Base-by-base conservation (phyloP, 2,797 vertebrate genomes). In the Bucorvus abyssinicus region DNA sequence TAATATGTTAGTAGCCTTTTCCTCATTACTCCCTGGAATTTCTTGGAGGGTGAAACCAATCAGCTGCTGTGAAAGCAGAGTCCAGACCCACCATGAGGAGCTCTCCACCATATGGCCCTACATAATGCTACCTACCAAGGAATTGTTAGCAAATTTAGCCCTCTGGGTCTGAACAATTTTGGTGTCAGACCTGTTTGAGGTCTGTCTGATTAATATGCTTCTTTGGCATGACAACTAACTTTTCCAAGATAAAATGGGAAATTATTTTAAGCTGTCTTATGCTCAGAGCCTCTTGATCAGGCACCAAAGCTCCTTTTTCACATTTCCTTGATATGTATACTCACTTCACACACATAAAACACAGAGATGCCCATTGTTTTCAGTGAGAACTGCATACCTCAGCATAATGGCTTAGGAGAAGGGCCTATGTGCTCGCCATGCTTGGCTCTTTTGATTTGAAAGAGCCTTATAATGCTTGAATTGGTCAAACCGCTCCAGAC, bases 41-140 rank as follows among this genome's bases (percentile, higher is more conserved):
- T 81, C 15, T 49, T 2, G 6, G 22, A 52, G 12, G 5, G 2
- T 68, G 44, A 92, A 90, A 64, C 10, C 3, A 60, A 44, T 8
- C 30, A 27, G 10, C 9, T 80, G 12, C 44, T 77, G 64, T 83
- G 52, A 73, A 76, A 45, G n/a, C 24, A 40, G 40, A 36, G 8
- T 38, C 19, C 10, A 32, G 45, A 82, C 2, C 27, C 38, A 22
- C 38, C 4, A 1, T 5, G n/a, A 80, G 64, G 23, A 57, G 5
- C 9, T 18, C 17, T 49, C 26, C 5, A 7, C 15, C 14, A 7
- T 10, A 36, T 69, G 1, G 1, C 7, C 16, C 42, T 57, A 7
- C 10, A 3, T 9, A 60, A 57, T 14, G 1, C 16, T 82, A 23
- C 6, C 1, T 29, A 50, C 8, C 4, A 10, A 76, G 19, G 34